Percentiles rank a stretch among this genome's conserved stretches.
phyloP scores from a whole-genome alignment of 2,797 vertebrate genomes.

The Borostomias antarcticus region DNA sequence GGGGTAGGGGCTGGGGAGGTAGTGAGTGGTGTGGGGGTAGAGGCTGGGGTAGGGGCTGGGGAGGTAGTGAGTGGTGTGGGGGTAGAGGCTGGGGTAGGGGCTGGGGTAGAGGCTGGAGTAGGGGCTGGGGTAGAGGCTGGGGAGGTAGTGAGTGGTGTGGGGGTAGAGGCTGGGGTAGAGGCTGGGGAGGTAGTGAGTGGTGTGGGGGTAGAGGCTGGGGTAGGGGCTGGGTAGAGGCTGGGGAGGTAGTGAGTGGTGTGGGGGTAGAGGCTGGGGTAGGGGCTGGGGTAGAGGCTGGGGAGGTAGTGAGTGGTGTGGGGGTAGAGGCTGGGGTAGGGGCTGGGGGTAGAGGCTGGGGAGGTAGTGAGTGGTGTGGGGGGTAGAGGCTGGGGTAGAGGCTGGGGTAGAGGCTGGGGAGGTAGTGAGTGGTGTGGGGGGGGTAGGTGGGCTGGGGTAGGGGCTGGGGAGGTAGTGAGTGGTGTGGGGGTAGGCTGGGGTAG shows the following conservation, averaged over 20 bases:
- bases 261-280: background rate
- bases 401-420: background rate
- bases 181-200: background rate
- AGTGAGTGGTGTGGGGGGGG: background rate
- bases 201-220: background rate
- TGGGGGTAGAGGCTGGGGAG: background rate
- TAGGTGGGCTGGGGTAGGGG: slow-evolving; percentile 15
- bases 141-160: too few species aligned
- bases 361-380: too few species aligned
- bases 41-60: background rate
- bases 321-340: background rate
- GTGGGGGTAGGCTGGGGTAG: too few species aligned
- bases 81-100: background rate
- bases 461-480: too few species aligned
- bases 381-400: too few species aligned
- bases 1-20: background rate
- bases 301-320: slow-evolving; percentile 19
- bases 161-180: background rate
- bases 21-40: too few species aligned
- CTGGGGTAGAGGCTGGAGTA: background rate
- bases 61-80: slow-evolving; percentile 32
- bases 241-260: background rate
- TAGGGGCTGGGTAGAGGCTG: background rate
- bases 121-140: background rate
- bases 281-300: slow-evolving; percentile 8